phyloP scores from a whole-genome alignment of 2,113 vertebrate genomes.

The Cricetomys ansorgei region DNA sequence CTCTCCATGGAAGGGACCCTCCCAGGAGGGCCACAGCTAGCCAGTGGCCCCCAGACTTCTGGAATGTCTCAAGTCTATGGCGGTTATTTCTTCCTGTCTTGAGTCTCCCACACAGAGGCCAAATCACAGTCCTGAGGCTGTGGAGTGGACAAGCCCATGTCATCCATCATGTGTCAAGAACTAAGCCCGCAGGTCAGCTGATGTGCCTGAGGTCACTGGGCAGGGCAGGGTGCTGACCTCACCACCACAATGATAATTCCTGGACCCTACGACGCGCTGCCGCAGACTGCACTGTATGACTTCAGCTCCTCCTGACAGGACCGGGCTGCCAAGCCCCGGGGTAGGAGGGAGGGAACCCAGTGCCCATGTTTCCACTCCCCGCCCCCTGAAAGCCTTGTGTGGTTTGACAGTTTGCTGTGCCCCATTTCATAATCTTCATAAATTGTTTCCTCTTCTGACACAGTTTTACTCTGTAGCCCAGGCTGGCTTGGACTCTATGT shows the following conservation, averaged over 20 bases:
- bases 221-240: background rate
- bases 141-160: background rate
- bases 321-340: background rate
- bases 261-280: background rate
- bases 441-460: background rate
- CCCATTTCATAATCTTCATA: background rate
- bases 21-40: background rate
- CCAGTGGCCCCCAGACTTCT: background rate
- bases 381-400: background rate
- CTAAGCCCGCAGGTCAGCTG: background rate
- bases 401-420: no score
- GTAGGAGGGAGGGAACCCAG: background rate
- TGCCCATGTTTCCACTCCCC: background rate
- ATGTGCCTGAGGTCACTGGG: conserved; percentile 28
- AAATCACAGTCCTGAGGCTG: background rate
- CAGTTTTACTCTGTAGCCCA: background rate
- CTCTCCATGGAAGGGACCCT: background rate
- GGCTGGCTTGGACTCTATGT: background rate
- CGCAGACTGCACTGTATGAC: background rate
- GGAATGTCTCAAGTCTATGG: background rate
- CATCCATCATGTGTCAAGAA: background rate
- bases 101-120: background rate
- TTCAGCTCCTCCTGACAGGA: background rate
- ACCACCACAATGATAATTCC: background rate
- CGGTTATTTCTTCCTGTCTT: background rate